Evolutionary conservation across 2,888 invertebrate species (phyloP).

Genomic region (Andrena fulva): DNA sequence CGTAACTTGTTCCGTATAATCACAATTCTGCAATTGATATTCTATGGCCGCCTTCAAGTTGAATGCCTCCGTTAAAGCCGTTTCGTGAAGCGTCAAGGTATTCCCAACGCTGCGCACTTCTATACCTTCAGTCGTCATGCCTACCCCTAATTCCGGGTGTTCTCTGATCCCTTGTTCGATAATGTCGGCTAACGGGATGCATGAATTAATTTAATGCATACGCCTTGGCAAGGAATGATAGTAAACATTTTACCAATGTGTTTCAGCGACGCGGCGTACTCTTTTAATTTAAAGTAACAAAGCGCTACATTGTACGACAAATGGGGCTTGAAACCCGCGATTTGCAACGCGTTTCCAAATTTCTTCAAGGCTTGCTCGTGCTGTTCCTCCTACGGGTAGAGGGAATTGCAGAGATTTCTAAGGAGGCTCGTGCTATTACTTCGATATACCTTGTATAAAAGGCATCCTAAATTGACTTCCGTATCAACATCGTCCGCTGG

Average conservation of each 20-base stretch:
- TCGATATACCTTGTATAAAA: slow-evolving; percentile 93
- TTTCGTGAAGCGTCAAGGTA: slow-evolving; percentile 96
- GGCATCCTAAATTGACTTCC: slow-evolving; percentile 97
- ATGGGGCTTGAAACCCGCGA: slow-evolving; percentile 95
- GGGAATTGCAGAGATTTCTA: slow-evolving; percentile 8
- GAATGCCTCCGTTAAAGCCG: slow-evolving; percentile 98
- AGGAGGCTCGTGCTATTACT: background rate
- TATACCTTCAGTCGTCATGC: slow-evolving; percentile 97
- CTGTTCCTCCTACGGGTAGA: slow-evolving; percentile 89
- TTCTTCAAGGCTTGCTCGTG: slow-evolving; percentile 96
- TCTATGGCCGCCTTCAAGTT: slow-evolving; percentile 99
- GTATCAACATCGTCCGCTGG: slow-evolving; percentile 96
- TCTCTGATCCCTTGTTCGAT: slow-evolving; percentile 98
- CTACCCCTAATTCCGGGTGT: slow-evolving; percentile 98
- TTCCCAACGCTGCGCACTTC: slow-evolving; percentile 98
- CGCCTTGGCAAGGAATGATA: background rate
- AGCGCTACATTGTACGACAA: slow-evolving; percentile 98
- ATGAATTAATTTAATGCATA: slow-evolving; percentile 14
- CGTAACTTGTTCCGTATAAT: slow-evolving; percentile 59
- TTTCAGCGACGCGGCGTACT: slow-evolving; percentile 96
- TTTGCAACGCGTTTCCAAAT: slow-evolving; percentile 94
- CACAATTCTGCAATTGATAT: slow-evolving; percentile 95
- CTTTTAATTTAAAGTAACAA: slow-evolving; percentile 97
- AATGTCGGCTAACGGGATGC: slow-evolving; percentile 88
- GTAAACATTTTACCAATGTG: slow-evolving; percentile 89